These are phyloP conservation scores for Neotragus pygmaeus DNA, from an alignment of 2,113 vertebrate genomes.

Conservation along the genomic window DNA sequence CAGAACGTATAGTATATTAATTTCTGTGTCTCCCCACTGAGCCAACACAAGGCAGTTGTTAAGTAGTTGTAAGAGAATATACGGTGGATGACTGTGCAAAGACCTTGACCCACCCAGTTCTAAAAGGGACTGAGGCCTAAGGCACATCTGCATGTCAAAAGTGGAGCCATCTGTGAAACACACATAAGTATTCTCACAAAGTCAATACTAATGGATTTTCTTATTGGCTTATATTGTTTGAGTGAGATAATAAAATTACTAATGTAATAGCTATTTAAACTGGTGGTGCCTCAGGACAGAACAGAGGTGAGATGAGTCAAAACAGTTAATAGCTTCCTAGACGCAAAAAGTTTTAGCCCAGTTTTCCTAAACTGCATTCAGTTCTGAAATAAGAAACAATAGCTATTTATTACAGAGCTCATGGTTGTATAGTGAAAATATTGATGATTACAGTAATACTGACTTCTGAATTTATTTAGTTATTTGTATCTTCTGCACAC, in stretches of 20 bases:
- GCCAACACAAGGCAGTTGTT: neutral
- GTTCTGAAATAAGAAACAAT: neutral
- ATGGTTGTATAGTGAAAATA: neutral
- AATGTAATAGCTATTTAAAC: neutral
- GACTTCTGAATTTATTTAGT: neutral
- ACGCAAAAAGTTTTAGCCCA: neutral
- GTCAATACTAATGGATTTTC: neutral
- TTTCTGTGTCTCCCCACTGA: neutral
- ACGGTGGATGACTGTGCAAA: neutral
- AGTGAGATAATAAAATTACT: constrained; percentile 17
- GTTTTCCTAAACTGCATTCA: neutral
- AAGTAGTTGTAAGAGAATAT: neutral
- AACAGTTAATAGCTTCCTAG: neutral
- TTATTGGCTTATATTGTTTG: neutral
- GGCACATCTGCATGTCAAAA: neutral
- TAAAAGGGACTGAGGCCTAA: neutral
- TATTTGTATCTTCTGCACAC: neutral
- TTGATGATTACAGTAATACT: neutral
- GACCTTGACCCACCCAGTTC: neutral
- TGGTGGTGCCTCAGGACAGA: neutral
- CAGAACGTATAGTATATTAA: neutral
- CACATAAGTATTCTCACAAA: neutral
- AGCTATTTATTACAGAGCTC: neutral
- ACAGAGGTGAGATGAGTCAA: neutral
- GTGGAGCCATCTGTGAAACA: neutral